phyloP scores from a whole-genome alignment of 2,888 invertebrate genomes.

The Brachyptera putata region DNA sequence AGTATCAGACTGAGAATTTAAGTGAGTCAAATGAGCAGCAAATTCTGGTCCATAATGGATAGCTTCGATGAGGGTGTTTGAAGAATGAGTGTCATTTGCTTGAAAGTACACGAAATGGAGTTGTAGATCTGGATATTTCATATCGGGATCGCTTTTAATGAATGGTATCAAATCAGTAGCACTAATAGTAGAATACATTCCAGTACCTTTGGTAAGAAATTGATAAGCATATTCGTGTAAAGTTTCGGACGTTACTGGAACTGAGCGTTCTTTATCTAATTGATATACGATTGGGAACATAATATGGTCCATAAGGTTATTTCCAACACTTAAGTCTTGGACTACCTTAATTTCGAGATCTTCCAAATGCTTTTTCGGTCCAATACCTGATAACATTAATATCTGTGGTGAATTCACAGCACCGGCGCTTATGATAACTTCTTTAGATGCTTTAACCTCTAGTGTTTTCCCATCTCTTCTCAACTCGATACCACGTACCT shows the following conservation, averaged over 20 bases:
- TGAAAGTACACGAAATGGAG: conserved; percentile 72
- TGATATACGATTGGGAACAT: not conserved
- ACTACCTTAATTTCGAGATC: conserved; percentile 17
- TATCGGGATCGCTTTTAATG: not conserved
- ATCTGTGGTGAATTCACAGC: conserved; percentile 49
- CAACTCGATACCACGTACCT: conserved; percentile 47
- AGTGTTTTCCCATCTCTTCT: conserved; percentile 39
- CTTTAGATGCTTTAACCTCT: conserved; percentile 44
- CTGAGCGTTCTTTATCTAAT: not conserved
- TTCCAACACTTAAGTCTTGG: conserved; percentile 47
- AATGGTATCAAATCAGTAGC: not conserved
- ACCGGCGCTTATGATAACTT: conserved; percentile 36
- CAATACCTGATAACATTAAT: conserved; percentile 52
- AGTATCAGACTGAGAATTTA: not conserved
- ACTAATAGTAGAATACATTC: conserved; percentile 46
- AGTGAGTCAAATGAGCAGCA: not conserved
- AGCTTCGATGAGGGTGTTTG: not conserved
- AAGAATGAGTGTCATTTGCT: not conserved
- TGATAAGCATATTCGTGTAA: conserved; percentile 33
- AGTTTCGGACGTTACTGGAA: not conserved
- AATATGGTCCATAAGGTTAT: conserved; percentile 53
- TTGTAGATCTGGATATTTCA: conserved; percentile 83
- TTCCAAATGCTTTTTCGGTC: conserved; percentile 43
- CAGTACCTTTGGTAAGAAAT: conserved; percentile 42
- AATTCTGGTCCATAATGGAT: not conserved